These are phyloP conservation scores for Dasyornis broadbenti DNA, from an alignment of 2,113 vertebrate species.

Conservation along the genomic window DNA sequence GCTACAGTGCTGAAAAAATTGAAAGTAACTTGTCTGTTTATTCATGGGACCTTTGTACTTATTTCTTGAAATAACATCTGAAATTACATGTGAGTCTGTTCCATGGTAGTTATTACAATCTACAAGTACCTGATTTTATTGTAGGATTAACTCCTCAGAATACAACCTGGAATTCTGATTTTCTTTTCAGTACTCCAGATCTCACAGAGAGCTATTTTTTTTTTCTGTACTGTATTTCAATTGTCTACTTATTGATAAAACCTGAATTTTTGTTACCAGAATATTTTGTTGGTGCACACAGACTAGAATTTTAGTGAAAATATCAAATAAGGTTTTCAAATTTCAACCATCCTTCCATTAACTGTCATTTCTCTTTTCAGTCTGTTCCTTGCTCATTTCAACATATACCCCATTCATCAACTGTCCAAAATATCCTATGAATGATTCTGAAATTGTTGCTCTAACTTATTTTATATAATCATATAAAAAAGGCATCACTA, in stretches of 20 bases:
- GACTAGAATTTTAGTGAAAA: not conserved
- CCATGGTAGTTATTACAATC: not conserved
- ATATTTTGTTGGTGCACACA: not conserved
- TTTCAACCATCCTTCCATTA: not conserved
- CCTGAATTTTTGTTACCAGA: not conserved
- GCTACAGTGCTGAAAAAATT: not conserved
- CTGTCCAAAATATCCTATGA: not conserved
- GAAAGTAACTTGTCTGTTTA: not conserved
- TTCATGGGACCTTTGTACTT: not conserved
- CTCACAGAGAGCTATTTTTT: not conserved
- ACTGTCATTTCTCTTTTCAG: not conserved
- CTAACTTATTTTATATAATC: not conserved
- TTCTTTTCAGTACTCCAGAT: not conserved
- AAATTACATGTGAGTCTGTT: not conserved
- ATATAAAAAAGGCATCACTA: not conserved
- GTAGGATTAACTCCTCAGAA: not conserved
- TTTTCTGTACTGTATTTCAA: not conserved
- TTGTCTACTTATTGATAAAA: not conserved
- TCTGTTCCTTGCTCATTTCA: not conserved
- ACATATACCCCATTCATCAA: not conserved
- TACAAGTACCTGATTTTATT: not conserved
- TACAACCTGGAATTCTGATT: not conserved
- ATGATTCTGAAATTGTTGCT: not conserved
- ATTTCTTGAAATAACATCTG: not conserved
- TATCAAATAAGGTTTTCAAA: not conserved